These are phyloP conservation scores for Caenorhabditis japonica DNA, from an alignment of 2,888 invertebrate genomes.

Conservation along the genomic window DNA sequence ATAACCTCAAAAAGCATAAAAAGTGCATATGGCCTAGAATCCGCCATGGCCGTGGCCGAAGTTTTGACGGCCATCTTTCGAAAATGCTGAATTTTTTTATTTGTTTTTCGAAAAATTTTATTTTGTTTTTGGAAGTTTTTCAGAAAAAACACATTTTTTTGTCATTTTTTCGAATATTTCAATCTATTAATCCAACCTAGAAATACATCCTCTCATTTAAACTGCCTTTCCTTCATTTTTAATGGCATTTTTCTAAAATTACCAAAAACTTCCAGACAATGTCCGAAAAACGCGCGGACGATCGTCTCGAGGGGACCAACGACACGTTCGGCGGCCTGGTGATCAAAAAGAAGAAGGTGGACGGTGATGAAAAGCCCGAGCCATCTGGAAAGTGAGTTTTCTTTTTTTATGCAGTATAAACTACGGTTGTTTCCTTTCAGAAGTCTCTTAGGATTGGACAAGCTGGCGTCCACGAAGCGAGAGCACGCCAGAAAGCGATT, in stretches of 20 bases:
- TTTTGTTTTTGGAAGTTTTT: no score
- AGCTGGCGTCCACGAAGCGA: conserved; percentile 78
- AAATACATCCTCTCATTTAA: no score
- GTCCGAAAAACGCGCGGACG: conserved; percentile 52
- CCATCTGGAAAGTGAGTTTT: conserved; percentile 37
- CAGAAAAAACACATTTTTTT: no score
- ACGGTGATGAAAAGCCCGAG: conserved; percentile 2
- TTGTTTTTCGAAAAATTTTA: no score
- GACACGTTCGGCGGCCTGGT: conserved; percentile 60
- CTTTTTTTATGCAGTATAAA: neutral
- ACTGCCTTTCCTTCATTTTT: no score
- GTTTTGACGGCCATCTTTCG: no score
- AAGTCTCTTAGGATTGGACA: conserved; percentile 79
- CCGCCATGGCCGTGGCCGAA: no score
- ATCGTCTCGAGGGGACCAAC: conserved; percentile 64
- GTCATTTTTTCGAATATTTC: no score
- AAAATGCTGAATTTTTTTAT: no score
- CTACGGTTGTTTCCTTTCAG: conserved; percentile 42
- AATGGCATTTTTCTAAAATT: conserved; percentile 5
- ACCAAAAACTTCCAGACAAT: conserved; percentile 11
- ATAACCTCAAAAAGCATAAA: no score
- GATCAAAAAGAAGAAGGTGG: conserved; percentile 51
- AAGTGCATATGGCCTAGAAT: no score
- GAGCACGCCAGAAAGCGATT: conserved; percentile 58
- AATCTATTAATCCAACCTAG: no score